phyloP scores from a whole-genome alignment of 2,797 vertebrate species.

The Orientallactaga sibirica region DNA sequence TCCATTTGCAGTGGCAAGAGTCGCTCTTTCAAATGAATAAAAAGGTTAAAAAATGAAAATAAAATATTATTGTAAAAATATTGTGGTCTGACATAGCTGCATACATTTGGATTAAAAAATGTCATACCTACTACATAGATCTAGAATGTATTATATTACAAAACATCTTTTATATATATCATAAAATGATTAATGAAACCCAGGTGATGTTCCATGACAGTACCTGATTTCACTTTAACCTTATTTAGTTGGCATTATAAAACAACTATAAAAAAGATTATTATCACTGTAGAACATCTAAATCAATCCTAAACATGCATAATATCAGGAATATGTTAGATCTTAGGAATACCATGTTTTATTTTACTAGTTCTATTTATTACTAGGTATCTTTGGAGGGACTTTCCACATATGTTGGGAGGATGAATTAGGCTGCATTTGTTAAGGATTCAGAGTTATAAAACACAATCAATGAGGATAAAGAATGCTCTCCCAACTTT shows the following conservation, averaged over 20 bases:
- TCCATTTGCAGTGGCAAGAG: too few relatives aligned
- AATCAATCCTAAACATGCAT: background rate
- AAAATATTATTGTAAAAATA: background rate
- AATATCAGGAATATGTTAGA: background rate
- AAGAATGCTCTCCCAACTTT: slow-evolving; percentile 8
- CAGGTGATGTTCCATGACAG: background rate
- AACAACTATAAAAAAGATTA: background rate
- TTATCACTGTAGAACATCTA: background rate
- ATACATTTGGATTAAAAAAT: background rate
- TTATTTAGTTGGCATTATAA: background rate
- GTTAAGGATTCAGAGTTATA: background rate
- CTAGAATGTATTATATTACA: background rate
- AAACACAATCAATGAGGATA: background rate
- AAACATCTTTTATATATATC: background rate
- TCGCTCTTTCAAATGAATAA: too few relatives aligned
- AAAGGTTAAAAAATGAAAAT: slow-evolving; percentile 33
- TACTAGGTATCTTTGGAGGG: background rate
- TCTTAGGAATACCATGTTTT: slow-evolving; percentile 21
- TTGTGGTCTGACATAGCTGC: background rate
- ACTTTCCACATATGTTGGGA: background rate
- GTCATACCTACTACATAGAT: background rate
- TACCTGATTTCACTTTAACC: background rate
- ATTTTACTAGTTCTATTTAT: slow-evolving; percentile 49
- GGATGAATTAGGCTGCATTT: background rate
- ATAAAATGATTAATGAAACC: slow-evolving; percentile 26